These are phyloP conservation scores for Antheraea assamensis DNA, from an alignment of 2,888 invertebrate species.

Conservation along the genomic window DNA sequence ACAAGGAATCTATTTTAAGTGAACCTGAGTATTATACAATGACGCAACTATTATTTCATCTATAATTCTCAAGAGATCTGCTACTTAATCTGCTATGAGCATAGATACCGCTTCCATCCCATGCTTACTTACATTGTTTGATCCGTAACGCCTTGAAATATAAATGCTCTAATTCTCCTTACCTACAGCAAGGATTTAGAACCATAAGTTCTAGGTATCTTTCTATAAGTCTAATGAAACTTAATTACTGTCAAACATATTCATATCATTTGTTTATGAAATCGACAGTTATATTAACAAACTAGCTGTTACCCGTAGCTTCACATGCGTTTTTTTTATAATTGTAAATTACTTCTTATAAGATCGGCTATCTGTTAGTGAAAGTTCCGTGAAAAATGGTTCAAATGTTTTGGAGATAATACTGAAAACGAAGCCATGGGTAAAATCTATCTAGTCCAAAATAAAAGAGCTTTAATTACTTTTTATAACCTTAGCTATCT, in stretches of 20 bases:
- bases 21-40: not conserved
- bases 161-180: not conserved
- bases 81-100: not conserved
- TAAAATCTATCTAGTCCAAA: no score
- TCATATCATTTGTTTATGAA: conserved; percentile 60
- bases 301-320: no score
- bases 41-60: not conserved
- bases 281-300: conserved; percentile 56
- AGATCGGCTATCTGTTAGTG: no score
- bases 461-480: no score
- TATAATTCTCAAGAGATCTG: not conserved
- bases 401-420: no score
- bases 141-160: not conserved
- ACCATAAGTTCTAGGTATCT: not conserved
- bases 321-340: no score
- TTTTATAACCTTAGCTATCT: no score
- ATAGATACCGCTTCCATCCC: not conserved
- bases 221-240: not conserved
- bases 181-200: not conserved
- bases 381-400: no score
- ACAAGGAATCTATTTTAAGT: not conserved
- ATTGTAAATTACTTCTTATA: no score
- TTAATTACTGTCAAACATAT: conserved; percentile 69
- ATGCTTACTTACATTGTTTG: not conserved
- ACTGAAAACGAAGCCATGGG: no score